Conservation (phyloP, 2,113 vertebrate species). For the Anarhynchus alexandrinus region DNA sequence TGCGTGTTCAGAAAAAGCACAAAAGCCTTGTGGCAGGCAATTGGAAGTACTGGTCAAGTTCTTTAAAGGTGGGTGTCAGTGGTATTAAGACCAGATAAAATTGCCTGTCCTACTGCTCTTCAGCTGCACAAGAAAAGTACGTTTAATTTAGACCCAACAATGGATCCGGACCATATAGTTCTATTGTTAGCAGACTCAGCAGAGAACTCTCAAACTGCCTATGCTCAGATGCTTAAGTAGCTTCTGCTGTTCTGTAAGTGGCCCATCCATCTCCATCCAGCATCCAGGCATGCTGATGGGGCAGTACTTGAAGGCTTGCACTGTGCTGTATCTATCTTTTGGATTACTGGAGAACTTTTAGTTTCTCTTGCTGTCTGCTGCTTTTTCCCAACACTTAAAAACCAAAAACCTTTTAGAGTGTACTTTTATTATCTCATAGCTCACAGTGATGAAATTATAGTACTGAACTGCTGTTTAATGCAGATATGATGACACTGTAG, state of each 20-base stretch:
- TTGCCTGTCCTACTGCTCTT: not conserved
- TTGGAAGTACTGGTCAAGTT: not conserved
- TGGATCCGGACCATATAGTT: accelerated
- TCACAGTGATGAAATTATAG: not conserved
- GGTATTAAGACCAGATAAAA: not conserved
- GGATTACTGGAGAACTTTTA: not conserved
- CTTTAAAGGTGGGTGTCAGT: not conserved
- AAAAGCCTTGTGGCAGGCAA: not conserved
- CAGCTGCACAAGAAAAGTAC: not conserved
- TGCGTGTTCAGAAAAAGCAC: not conserved
- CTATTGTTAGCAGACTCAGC: not conserved
- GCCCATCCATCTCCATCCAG: accelerated
- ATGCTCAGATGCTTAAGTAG: not conserved
- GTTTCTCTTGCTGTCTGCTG: not conserved
- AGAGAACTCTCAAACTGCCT: not conserved
- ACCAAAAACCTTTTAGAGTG: not conserved
- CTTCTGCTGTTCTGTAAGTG: not conserved
- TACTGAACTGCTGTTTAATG: not conserved
- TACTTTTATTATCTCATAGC: not conserved
- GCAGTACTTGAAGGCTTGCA: not conserved
- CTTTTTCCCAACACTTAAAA: not conserved
- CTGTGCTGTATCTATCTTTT: not conserved
- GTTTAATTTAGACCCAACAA: not conserved
- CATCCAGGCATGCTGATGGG: not conserved
- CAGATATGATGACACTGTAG: not conserved